These are phyloP conservation scores for Periophthalmus modestus DNA, from an alignment of 2,113 vertebrate genomes.

Conservation along the genomic window DNA sequence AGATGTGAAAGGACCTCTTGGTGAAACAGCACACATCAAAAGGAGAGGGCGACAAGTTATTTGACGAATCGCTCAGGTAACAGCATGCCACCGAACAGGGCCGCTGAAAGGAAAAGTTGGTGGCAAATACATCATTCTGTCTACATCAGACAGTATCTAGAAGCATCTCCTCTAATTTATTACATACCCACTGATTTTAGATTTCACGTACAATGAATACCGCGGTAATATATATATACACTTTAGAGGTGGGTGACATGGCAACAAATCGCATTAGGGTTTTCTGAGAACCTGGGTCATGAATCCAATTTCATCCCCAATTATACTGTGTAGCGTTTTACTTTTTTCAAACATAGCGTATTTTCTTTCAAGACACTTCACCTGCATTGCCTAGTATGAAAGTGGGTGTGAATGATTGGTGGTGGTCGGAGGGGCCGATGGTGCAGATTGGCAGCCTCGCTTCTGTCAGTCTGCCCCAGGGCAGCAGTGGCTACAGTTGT, in stretches of 20 bases:
- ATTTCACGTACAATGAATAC: neutral
- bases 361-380: too few relatives aligned
- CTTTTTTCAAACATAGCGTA: too few relatives aligned
- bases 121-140: constrained; percentile 31
- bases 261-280: neutral
- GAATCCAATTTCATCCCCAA: neutral
- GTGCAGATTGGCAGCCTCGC: too few relatives aligned
- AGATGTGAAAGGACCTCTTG: constrained; percentile 36
- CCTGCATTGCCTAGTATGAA: too few relatives aligned
- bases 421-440: too few relatives aligned
- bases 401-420: too few relatives aligned
- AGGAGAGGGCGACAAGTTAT: constrained; percentile 45
- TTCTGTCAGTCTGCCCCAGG: too few relatives aligned
- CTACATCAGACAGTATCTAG: neutral
- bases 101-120: constrained; percentile 16
- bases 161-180: neutral
- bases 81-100: constrained; percentile 4
- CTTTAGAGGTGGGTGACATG: neutral
- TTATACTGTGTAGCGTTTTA: too few relatives aligned
- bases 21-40: constrained; percentile 63
- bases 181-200: neutral
- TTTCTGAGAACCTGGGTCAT: neutral
- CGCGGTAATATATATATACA: neutral
- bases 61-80: constrained; percentile 52
- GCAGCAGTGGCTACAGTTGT: too few relatives aligned